Evolutionary conservation across 2,797 vertebrate genomes (phyloP).

Genomic region (Centropyge bicolor): DNA sequence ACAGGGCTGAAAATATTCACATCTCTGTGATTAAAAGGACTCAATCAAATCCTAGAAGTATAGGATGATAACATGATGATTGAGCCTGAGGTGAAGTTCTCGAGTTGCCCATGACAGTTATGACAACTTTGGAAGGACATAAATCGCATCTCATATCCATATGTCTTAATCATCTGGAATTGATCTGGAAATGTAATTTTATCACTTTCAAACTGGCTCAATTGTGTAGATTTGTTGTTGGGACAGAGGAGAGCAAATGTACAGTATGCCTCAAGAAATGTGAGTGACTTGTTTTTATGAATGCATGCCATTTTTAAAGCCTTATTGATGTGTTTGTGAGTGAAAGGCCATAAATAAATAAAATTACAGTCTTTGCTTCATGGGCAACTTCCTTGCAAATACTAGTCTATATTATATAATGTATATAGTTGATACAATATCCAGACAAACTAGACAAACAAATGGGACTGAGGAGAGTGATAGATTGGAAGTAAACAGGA

Average conservation of each 20-base stretch:
- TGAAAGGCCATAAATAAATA: neutral
- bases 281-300: neutral
- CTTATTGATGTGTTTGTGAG: neutral
- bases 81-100: neutral
- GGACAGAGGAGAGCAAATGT: neutral
- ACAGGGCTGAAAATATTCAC: constrained; percentile 40
- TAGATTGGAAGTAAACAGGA: neutral
- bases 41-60: constrained; percentile 33
- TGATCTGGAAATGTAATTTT: neutral
- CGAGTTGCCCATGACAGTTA: neutral
- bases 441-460: neutral
- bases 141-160: neutral
- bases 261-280: neutral
- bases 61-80: constrained; percentile 21
- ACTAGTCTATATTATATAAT: neutral
- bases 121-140: constrained; percentile 19
- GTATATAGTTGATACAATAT: neutral
- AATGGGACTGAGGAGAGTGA: neutral
- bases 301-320: neutral
- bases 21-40: constrained; percentile 50
- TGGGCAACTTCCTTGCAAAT: neutral
- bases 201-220: no score
- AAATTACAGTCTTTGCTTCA: neutral
- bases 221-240: neutral
- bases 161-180: neutral